Percentiles rank a stretch among this genome's conserved stretches.
phyloP scores from a whole-genome alignment of 2,888 invertebrate species.

The Luperina nickerlii region DNA sequence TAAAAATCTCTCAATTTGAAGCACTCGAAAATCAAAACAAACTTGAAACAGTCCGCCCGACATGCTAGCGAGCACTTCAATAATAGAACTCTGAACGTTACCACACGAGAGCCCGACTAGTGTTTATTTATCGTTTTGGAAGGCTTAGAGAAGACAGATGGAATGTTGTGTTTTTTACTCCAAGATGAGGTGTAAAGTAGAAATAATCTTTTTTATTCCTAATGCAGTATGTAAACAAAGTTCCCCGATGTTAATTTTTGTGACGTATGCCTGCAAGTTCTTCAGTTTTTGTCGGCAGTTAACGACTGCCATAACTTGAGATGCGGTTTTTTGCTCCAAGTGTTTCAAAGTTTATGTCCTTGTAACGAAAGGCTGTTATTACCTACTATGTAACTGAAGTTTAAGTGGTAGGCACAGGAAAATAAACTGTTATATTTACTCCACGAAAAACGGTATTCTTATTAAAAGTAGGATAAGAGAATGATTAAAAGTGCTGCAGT shows the following conservation, averaged over 20 bases:
- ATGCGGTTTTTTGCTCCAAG: conserved; percentile 53
- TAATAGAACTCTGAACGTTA: conserved; percentile 76
- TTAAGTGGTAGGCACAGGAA: conserved; percentile 36
- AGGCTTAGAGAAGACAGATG: conserved; percentile 88
- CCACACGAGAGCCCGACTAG: conserved; percentile 84
- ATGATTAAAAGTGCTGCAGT: conserved; percentile 86
- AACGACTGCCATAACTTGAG: conserved; percentile 58
- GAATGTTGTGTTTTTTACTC: conserved; percentile 87
- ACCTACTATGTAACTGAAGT: conserved; percentile 53
- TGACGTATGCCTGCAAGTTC: conserved; percentile 66
- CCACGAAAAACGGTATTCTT: conserved; percentile 75
- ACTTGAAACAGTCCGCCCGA: conserved; percentile 66
- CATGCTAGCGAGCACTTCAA: conserved; percentile 73
- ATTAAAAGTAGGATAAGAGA: conserved; percentile 80
- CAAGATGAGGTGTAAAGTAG: conserved; percentile 85
- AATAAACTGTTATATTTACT: conserved; percentile 66
- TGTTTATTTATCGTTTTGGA: conserved; percentile 90
- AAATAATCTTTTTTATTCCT: conserved; percentile 82
- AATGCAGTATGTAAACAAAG: conserved; percentile 79
- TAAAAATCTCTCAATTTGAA: conserved; percentile 41
- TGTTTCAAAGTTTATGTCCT: conserved; percentile 32
- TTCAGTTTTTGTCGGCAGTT: conserved; percentile 60
- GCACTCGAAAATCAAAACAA: conserved; percentile 61
- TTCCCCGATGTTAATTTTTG: conserved; percentile 72
- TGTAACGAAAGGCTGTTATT: conserved; percentile 42